Base-by-base conservation (phyloP, 2,797 vertebrate genomes). In the Melanotaenia boesemani region DNA sequence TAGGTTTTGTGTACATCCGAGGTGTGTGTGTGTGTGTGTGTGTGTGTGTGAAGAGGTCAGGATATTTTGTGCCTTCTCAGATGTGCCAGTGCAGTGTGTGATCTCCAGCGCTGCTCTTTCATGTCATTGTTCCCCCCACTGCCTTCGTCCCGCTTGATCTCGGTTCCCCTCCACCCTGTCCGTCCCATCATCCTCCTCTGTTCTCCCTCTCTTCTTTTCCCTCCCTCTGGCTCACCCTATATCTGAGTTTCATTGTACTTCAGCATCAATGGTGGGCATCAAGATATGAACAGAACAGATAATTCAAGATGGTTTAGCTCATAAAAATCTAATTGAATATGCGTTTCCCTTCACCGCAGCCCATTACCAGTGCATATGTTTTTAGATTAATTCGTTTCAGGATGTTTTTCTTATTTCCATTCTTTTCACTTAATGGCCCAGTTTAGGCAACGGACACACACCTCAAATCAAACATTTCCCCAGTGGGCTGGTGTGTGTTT, bases 81-180 rank as follows among this genome's bases (percentile, higher is more conserved):
- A 93, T 93, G 91, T 93, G 84, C 79, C 88, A 86, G 80, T 72
- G 59, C 77, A 3, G 83, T 70, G 84, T 93, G 89, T 94, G 93
- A 94, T 94, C 91, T 93, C 88, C 86, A 83, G 85, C 79, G 74
- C 59, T n/a, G 48, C 82, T 63, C 93, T 95, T 95, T 95, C 89
- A 95, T 93, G 92, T 93, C 87, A 92, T 94, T 94, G 93, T 93
- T 86, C 86, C 88, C 74, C 86, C 84, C 77, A 74, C 86, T 71
- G 87, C 79, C 86, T 78, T 81, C 58, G 82, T 77, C 78, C 84
- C 82, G 74, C 90, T 93, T 94, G 90, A 94, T 94, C 86, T 90
- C 24, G 4, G 41, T 15, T 68, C 67, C 70, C 68, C 63, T 63
- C 81, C 74, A 1, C 78, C 78, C 79, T 58, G 74, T 72, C 54